These are phyloP conservation scores for Dicycla oo DNA, from an alignment of 2,888 invertebrate genomes.

Conservation along the genomic window DNA sequence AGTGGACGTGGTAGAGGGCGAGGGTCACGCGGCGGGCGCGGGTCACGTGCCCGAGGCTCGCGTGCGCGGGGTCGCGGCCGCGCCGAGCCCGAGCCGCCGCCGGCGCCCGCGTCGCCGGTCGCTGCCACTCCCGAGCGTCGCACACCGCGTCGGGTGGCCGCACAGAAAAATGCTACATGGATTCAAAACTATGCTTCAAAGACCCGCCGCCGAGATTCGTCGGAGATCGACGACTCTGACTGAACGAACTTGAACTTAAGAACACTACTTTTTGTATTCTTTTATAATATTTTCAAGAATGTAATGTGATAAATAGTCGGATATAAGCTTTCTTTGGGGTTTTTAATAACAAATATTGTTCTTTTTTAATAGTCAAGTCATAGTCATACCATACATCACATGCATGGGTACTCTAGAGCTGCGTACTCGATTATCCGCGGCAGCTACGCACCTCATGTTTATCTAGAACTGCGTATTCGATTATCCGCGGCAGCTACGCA, in stretches of 20 bases:
- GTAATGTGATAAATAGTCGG: conserved; percentile 6
- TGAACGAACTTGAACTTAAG: conserved; percentile 59
- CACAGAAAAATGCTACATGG: conserved; percentile 80
- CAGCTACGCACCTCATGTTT: too few relatives aligned
- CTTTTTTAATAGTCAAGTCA: not conserved
- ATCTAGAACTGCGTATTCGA: too few relatives aligned
- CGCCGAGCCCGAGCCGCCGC: conserved; percentile 64
- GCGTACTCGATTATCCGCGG: too few relatives aligned
- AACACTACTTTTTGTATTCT: conserved; percentile 16
- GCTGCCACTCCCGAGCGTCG: conserved; percentile 78
- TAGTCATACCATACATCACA: not conserved
- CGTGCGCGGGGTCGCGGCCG: conserved; percentile 54
- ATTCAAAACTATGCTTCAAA: conserved; percentile 76
- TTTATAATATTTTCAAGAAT: not conserved
- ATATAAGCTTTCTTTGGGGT: conserved; percentile 8
- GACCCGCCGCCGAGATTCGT: conserved; percentile 74
- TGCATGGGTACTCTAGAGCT: not conserved
- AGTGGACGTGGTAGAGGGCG: conserved; percentile 62
- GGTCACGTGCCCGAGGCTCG: conserved; percentile 50
- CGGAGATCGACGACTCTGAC: conserved; percentile 84
- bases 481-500: too few relatives aligned
- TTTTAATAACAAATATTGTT: not conserved
- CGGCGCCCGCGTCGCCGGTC: conserved; percentile 62
- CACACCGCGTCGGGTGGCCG: conserved; percentile 83
- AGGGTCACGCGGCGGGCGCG: conserved; percentile 58